These are phyloP conservation scores for Pangasianodon gigas DNA, from an alignment of 2,113 vertebrate genomes.

Conservation along the genomic window DNA sequence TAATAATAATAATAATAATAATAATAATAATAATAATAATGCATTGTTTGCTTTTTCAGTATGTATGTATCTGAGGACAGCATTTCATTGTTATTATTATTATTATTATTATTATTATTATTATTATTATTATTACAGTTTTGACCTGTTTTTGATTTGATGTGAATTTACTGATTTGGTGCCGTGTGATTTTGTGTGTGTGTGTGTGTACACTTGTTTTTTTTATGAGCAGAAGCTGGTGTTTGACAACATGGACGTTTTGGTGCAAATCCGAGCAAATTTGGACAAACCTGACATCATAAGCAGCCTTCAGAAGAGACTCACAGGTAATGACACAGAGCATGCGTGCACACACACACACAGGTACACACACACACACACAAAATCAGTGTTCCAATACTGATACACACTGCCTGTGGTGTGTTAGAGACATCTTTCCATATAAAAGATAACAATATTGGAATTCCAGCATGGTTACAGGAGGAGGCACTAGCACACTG, in stretches of 20 bases:
- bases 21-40: neutral
- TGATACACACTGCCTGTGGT: no score
- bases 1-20: neutral
- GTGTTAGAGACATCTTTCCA: no score
- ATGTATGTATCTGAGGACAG: no score
- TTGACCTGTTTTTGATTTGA: neutral
- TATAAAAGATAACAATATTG: no score
- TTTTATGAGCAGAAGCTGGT: constrained; percentile 82
- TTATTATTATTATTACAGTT: neutral
- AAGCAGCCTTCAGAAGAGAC: constrained; percentile 75
- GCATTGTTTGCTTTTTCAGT: no score
- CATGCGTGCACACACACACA: neutral
- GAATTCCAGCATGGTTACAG: no score
- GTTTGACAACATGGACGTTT: constrained; percentile 89
- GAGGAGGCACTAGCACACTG: no score
- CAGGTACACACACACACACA: neutral
- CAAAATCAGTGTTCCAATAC: neutral
- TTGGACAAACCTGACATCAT: constrained; percentile 80
- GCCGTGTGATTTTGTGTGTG: neutral
- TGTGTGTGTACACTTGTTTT: constrained; percentile 17
- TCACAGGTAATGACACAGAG: constrained; percentile 74
- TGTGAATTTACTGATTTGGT: neutral
- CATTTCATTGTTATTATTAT: neutral
- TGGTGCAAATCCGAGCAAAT: constrained; percentile 89
- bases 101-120: neutral